Base-by-base conservation (phyloP, 2,113 vertebrate genomes). In the Chaenocephalus aceratus region DNA sequence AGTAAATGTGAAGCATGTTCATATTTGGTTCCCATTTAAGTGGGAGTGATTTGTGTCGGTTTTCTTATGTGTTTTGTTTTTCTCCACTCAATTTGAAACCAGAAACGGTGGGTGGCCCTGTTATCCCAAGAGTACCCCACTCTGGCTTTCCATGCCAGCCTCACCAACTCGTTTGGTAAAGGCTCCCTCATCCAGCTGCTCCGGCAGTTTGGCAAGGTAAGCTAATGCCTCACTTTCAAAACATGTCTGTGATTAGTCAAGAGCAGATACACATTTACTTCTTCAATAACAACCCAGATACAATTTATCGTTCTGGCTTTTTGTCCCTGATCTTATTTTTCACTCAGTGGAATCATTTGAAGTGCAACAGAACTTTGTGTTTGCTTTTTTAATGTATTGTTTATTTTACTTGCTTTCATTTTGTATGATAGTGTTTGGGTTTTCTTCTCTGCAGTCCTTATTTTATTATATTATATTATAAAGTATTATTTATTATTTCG, bases 121-220 rank as follows among this genome's bases (percentile, higher is more conserved):
- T 94, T 99, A 11, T 99, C 98, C 79, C 96, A 96, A 72, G 97
- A 99, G 58, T 97, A 97, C 67, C 98, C 98, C 5, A 99, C 98
- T 1, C 94, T 99, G 7, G 98, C 98, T 60, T 99, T 99, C 89
- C 98, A 99, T 0, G 97, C 98, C 68, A 99, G 98, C 91, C 97
- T 99, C 78, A 99, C 98, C 15, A 99, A 99, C 89, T 96, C 98
- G 0, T 99, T 99, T 56, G 98, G 98, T 60, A 99, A 99, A 90
- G 98, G 98, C 75, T 97, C 97, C 1, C 97, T 99, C 85, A 99
- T 99, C 80, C 98, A 99, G 89, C 97, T 99, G 46, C 92, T 99
- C 0, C 93, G 98, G 77, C 98, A 99, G 92, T 99, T 99, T 94
- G 97, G 98, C 87, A 99, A 99, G 97, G 98, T 99, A 95, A 62